These are phyloP conservation scores for Cephalophus harveyi DNA, from an alignment of 2,113 vertebrate genomes.

Conservation along the genomic window DNA sequence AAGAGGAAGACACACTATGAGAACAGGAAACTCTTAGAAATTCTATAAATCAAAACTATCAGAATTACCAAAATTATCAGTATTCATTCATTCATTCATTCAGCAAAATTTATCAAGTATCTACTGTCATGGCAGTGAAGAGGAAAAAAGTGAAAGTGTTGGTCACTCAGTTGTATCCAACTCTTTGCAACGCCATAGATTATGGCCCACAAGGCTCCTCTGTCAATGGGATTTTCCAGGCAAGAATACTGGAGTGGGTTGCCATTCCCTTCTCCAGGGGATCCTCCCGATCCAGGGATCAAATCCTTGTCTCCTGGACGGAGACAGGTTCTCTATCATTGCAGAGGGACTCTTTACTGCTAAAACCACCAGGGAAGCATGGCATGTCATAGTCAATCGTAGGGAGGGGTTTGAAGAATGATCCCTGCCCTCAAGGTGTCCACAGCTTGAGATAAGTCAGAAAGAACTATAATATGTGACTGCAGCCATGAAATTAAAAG, in stretches of 20 bases:
- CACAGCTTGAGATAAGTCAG: background rate
- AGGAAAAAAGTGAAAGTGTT: background rate
- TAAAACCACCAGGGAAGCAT: background rate
- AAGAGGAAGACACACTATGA: background rate
- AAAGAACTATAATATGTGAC: background rate
- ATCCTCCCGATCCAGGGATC: background rate
- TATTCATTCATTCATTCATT: background rate
- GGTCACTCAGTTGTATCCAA: background rate
- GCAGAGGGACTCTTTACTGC: background rate
- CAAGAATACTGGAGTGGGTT: background rate
- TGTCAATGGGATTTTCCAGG: background rate
- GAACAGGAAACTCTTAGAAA: background rate
- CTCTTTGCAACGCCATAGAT: background rate
- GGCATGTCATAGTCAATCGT: background rate
- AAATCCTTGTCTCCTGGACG: background rate
- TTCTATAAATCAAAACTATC: background rate
- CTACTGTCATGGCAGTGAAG: background rate
- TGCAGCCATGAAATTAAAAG: too few relatives aligned
- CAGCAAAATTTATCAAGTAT: background rate
- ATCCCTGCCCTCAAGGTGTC: background rate
- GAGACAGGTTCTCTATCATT: background rate
- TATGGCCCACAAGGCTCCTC: background rate
- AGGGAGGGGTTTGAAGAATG: background rate
- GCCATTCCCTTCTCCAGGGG: background rate
- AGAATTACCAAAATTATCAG: background rate